Percentiles rank a stretch among this genome's conserved stretches.
Evolutionary conservation across 2,888 invertebrate species (phyloP).

Genomic region (Euclidia mi): DNA sequence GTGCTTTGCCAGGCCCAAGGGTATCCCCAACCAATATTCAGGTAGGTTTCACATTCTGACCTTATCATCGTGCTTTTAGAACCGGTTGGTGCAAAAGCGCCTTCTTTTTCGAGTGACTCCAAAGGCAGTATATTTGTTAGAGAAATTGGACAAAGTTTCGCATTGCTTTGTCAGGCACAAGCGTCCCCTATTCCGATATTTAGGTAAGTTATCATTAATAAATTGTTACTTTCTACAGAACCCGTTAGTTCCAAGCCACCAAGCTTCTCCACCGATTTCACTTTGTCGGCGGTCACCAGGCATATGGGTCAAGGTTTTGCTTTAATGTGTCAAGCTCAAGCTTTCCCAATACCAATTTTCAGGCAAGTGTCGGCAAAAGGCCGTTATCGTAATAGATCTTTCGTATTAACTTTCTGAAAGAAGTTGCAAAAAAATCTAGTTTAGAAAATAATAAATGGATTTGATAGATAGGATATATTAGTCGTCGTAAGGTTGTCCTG

Average conservation of each 20-base stretch:
- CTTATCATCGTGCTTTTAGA: conserved; percentile 79
- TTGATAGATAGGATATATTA: neutral
- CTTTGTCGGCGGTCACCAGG: conserved; percentile 90
- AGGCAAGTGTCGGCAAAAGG: conserved; percentile 88
- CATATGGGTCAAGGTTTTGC: conserved; percentile 89
- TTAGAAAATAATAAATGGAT: neutral
- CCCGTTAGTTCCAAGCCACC: conserved; percentile 91
- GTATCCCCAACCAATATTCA: conserved; percentile 92
- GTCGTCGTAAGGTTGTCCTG: conserved; percentile 29
- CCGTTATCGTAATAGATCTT: neutral
- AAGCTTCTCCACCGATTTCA: conserved; percentile 90
- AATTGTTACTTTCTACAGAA: conserved; percentile 82
- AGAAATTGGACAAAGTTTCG: conserved; percentile 89
- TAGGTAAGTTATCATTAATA: conserved; percentile 87
- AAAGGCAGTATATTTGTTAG: conserved; percentile 91
- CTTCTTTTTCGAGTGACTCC: conserved; percentile 91
- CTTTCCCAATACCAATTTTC: conserved; percentile 92
- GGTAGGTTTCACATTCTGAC: conserved; percentile 83
- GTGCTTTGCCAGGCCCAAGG: conserved; percentile 90
- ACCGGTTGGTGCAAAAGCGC: conserved; percentile 91
- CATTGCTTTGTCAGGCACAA: conserved; percentile 91
- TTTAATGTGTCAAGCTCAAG: conserved; percentile 93
- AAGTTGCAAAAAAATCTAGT: neutral
- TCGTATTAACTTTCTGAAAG: neutral
- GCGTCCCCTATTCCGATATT: conserved; percentile 91